Base-by-base conservation (phyloP, 2,797 vertebrate species). In the Chiloscyllium punctatum region DNA sequence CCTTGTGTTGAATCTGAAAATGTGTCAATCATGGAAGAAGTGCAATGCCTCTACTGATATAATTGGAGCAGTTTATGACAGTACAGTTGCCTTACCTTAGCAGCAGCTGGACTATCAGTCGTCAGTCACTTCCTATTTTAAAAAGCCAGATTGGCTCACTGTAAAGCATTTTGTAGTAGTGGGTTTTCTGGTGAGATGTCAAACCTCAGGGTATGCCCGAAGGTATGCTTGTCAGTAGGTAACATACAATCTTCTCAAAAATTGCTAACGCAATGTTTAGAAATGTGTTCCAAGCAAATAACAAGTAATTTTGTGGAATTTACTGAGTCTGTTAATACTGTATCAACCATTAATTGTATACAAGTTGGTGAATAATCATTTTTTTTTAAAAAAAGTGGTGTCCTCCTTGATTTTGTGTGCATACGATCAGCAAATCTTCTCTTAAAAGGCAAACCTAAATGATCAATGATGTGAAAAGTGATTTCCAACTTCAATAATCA, bases 191-290 rank as follows among this genome's bases (percentile, higher is more conserved):
- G 62, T 18, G 6, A 69, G 90, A 69, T 23, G 42, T 69, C n/a
- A 69, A 42, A 92, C 66, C 62, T 68, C 2, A 68, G 69, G 90
- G 69, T 91, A 33, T 68, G 62, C n/a, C 90, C 90, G 42, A 92
- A n/a, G n/a, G 62, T 69, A 92, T 92, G 90, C 90, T 92, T 92
- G 90, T 92, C 90, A 92, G 90, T 92, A 92, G 90, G 90, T 92
- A 92, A 92, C 62, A 68, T 66, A 66, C n/a, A 13, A 48, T 48
- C 42, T 48, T 48, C 42, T 48, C 42, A 48, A 48, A n/a, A n/a
- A 48, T 48, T 48, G 42, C 42, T 48, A 48, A 48, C 42, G 42
- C 42, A 48, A 25, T 92, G n/a, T 69, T 25, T 68, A 69, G 33
- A 68, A 92, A 92, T 92, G 90, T 42, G 90, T 69, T 92, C 18